Evolutionary conservation across 2,888 invertebrate species (phyloP).

Genomic region (Mesodorylaimus sp.): DNA sequence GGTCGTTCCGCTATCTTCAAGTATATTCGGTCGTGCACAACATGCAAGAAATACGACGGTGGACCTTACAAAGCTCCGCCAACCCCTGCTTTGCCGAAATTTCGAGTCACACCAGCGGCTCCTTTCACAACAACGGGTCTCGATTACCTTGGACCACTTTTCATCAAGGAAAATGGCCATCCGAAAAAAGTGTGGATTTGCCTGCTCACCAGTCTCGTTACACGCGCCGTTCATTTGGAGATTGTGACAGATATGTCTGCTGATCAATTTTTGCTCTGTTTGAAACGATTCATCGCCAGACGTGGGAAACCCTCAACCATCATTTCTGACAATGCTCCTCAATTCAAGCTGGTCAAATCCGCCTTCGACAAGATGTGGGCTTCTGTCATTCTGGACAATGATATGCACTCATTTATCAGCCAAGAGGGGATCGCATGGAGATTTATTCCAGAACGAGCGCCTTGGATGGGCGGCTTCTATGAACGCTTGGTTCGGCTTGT

Average conservation of each 20-base stretch:
- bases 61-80: no score
- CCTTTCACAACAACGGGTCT: conserved; percentile 19
- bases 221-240: conserved; percentile 31
- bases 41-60: no score
- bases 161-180: conserved; percentile 16
- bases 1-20: no score
- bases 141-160: conserved; percentile 31
- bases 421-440: conserved; percentile 17
- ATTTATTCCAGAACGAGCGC: conserved; percentile 31
- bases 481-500: conserved; percentile 31
- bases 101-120: no score
- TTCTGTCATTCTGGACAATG: conserved; percentile 5
- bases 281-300: conserved; percentile 26
- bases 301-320: conserved; percentile 24
- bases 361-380: conserved; percentile 18
- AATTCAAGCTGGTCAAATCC: conserved; percentile 29
- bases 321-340: conserved; percentile 31
- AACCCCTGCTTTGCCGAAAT: no score
- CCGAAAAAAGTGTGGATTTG: conserved; percentile 22
- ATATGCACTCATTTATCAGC: conserved; percentile 5
- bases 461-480: conserved; percentile 36
- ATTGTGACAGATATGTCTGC: conserved; percentile 22
- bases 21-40: no score
- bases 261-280: conserved; percentile 20
- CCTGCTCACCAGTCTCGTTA: conserved; percentile 31